These are phyloP conservation scores for Diarsia brunnea DNA, from an alignment of 2,888 invertebrate species.

Conservation along the genomic window DNA sequence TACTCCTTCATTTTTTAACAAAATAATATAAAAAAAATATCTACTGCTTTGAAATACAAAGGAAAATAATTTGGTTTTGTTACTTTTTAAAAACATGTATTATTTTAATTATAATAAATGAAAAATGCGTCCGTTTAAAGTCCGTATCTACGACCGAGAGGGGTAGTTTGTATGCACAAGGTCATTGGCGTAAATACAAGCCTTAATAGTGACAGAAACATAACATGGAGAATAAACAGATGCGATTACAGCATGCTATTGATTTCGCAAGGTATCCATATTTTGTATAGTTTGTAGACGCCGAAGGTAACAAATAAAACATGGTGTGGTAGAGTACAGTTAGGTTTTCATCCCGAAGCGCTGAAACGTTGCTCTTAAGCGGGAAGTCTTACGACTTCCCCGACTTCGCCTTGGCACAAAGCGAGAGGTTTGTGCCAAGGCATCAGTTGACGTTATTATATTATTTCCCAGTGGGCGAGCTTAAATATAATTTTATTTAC, in stretches of 20 bases:
- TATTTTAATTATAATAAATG: too few relatives aligned
- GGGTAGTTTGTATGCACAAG: too few relatives aligned
- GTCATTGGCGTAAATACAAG: too few relatives aligned
- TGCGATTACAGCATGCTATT: not conserved
- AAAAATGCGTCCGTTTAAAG: too few relatives aligned
- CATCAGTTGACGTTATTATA: slow-evolving; percentile 57
- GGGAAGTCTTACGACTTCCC: slow-evolving; percentile 72
- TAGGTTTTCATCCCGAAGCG: slow-evolving; percentile 49
- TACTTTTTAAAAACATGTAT: too few relatives aligned
- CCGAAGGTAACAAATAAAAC: slow-evolving; percentile 35
- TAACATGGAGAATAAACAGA: not conserved
- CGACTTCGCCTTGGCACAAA: too few relatives aligned
- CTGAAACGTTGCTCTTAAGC: slow-evolving; percentile 61
- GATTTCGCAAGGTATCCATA: not conserved
- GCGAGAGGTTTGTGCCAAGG: slow-evolving; percentile 74
- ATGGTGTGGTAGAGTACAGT: slow-evolving; percentile 24
- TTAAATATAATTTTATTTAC: slow-evolving; percentile 48
- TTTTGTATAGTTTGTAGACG: not conserved
- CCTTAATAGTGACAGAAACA: not conserved
- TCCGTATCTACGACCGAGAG: too few relatives aligned
- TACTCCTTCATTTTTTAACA: too few relatives aligned
- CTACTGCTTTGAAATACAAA: too few relatives aligned
- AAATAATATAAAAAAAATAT: too few relatives aligned
- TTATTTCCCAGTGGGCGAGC: slow-evolving; percentile 45
- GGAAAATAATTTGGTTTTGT: too few relatives aligned